Base-by-base conservation (phyloP, 2,888 invertebrate genomes). In the Andrena haemorrhoa region DNA sequence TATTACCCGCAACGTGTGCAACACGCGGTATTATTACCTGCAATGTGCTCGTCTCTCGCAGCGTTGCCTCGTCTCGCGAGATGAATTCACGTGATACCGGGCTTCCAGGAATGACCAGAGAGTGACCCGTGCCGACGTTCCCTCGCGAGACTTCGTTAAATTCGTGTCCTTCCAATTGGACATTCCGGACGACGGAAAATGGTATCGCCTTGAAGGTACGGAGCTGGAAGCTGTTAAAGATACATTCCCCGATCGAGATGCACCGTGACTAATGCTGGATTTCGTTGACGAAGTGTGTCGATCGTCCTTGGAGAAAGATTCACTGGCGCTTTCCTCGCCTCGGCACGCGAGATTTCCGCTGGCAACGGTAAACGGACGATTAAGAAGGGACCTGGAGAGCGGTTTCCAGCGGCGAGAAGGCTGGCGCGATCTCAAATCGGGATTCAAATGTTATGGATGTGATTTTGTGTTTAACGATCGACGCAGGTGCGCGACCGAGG, bases 401-500 rank as follows among this genome's bases (percentile, higher is more conserved):
- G 75, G 60, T 33, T 26, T 47, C 58, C 31, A 53, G 47, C 41
- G 58, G 23, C 23, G 31, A 3, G 56, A 53, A 49, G 26, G 35
- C 51, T 51, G 47, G 29, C 35, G 29, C 68, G 79, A 80, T 87
- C 79, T 68, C 73, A 74, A 73, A 86, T 84, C 81, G 65, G 65
- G 81, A 84, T 84, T 81, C 79, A 75, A 85, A 83, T 78, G 78
- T 90, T 89, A 91, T 89, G 88, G 86, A 75, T 82, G 86, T 85
- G 89, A 91, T 91, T 91, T 88, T 82, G 86, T 88, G 85, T 89
- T 90, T 90, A 90, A 91, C 90, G 90, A 91, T 88, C 87, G 76
- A 85, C 78, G 79, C 89, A 86, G 83, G 86, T 86, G 89, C 80
- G 64, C 77, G 53, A 26, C 66, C 61, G 74, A 56, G 56, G 53